Evolutionary conservation across 2,113 vertebrate genomes (phyloP), one percentile per base, ranked within the genome.

Genomic region (Calyptomena viridis): DNA sequence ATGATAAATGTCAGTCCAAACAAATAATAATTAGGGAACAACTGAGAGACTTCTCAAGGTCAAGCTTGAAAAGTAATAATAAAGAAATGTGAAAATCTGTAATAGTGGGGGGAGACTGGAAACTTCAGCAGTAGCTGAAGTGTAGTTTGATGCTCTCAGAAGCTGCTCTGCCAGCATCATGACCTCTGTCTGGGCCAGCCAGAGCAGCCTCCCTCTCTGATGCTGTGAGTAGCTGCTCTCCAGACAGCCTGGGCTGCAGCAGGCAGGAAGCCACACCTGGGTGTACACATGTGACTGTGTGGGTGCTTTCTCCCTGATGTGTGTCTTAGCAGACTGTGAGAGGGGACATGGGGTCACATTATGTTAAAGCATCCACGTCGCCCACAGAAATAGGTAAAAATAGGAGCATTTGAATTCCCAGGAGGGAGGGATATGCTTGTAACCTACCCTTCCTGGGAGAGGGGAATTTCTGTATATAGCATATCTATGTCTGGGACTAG

Each of bases 201-300:
- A 64, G 55, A 69, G 67, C 62, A 68, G 37, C 9, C 39, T 39
- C 22, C 28, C 30, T 19, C 52, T 66, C 25, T 28, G 23, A 27
- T 28, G 62, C 56, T 60, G 19, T 47, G 21, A 33, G 28, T 5
- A 39, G 33, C 53, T 74, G 31, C 44, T 15, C 17, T 42, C 14
- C 18, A 23, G 40, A 24, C 11, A 47, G 16, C 0, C 0, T 22
- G n/a, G 49, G 31, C 35, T 46, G 33, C 30, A 40, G 33, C 37
- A 68, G 49, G n/a, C 19, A 66, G 60, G 25, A 63, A 19, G 25
- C 17, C 27, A 50, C 33, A 40, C 35, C 9, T 35, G 13, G 33
- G 12, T 40, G 37, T 16, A 16, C 10, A 37, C 12, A 8, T 11
- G 37, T 37, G 55, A 35, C 11, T 0, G 0, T 11, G 24, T 22